These are phyloP conservation scores for Lasiommata megera DNA, from an alignment of 2,888 invertebrate species.

Conservation along the genomic window DNA sequence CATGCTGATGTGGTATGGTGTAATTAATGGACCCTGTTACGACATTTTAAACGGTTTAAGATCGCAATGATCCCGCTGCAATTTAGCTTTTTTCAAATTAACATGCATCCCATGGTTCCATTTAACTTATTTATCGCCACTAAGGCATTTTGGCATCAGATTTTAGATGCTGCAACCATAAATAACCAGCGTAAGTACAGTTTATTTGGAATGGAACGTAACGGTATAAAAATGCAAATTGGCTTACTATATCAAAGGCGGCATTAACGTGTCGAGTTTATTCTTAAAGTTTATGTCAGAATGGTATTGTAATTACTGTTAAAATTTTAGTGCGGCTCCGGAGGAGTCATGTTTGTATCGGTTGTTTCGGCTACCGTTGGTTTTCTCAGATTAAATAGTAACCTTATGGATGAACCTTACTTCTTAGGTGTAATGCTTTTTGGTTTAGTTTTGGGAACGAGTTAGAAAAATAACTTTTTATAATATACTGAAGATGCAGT, in stretches of 20 bases:
- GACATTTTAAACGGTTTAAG: not conserved
- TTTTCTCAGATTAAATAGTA: no score
- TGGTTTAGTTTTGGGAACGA: no score
- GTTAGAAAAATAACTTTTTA: no score
- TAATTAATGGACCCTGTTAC: no score
- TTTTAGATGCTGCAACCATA: conserved; percentile 26
- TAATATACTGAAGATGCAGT: no score
- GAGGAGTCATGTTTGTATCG: no score
- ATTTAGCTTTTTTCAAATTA: conserved; percentile 11
- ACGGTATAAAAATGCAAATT: conserved; percentile 30
- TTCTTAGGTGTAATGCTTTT: no score
- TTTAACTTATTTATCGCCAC: conserved; percentile 22
- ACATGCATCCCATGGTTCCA: conserved; percentile 14
- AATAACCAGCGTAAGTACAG: conserved; percentile 19
- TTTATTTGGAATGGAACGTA: conserved; percentile 18
- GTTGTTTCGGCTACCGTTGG: no score
- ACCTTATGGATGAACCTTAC: no score
- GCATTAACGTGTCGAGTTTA: conserved; percentile 21
- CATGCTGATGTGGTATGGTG: no score
- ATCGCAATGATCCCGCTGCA: not conserved
- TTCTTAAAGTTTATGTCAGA: conserved; percentile 14
- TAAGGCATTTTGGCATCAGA: conserved; percentile 29
- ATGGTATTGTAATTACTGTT: conserved; percentile 10
- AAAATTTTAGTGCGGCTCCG: not conserved
- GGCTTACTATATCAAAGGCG: conserved; percentile 21